Base-by-base conservation (phyloP, 2,888 invertebrate genomes). In the Cryptosula pallasiana region DNA sequence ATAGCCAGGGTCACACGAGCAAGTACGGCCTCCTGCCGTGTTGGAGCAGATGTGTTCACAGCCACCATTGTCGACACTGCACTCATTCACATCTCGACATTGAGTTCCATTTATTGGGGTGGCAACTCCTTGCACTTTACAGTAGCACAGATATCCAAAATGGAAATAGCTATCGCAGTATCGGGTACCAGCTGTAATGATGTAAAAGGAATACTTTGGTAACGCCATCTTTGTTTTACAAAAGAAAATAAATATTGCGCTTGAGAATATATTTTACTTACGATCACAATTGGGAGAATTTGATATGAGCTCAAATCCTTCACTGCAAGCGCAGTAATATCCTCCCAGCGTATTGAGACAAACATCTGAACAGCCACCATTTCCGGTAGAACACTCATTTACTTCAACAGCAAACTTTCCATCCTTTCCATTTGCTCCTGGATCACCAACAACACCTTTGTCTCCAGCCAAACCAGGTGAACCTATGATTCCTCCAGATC, bases 401-500 rank as follows among this genome's bases (percentile, higher is more conserved):
- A 70, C 32, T 27, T 35, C 32, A 5, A 63, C 63, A 13, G 63
- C 63, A 63, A 63, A 63, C 32, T 63, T 63, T 55, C 73, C 74
- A 1, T 36, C 72, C 1, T 32, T 23, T 20, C 73, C 73, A 54
- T 27, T 29, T 45, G 71, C 58, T 63, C 74, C 74, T n/a, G 54
- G 74, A 54, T 75, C 75, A n/a, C 81, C 82, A 5, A 75, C 75
- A 57, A 75, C 74, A 70, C 82, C 82, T 55, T 74, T 74, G 1
- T 75, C 76, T 45, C 80, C 81, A 36, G 74, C 73, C 29, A 72
- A 69, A 25, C 79, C 82, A 69, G 55, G 29, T 69, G 72, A 72
- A 57, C 79, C 81, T 58, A 74, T 73, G 2, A 74, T 69, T 29
- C 78, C 81, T 27, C 77, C 72, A 71, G 77, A 73, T 20, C 80